These are phyloP conservation scores for Athalia circularis DNA, from an alignment of 2,888 invertebrate genomes.

Conservation along the genomic window DNA sequence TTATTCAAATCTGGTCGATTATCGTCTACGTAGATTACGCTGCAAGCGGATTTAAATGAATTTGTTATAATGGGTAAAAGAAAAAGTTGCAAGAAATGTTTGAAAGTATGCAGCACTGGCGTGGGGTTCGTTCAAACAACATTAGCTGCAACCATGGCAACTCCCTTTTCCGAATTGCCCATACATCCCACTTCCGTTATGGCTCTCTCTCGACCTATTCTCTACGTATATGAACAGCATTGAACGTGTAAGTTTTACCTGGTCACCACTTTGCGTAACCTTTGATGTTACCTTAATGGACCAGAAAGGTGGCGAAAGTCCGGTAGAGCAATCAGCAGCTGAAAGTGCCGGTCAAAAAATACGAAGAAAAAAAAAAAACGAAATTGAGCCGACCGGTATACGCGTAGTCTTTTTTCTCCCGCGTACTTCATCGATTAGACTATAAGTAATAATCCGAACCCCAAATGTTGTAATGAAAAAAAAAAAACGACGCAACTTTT, in stretches of 20 bases:
- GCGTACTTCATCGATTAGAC: too few species aligned
- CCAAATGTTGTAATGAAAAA: too few species aligned
- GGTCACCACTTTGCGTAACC: constrained; percentile 1
- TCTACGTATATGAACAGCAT: too few species aligned
- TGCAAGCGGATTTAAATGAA: too few species aligned
- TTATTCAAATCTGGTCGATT: not conserved
- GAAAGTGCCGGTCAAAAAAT: too few species aligned
- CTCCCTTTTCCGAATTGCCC: not conserved
- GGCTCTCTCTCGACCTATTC: not conserved
- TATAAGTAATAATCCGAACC: too few species aligned
- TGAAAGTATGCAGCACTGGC: not conserved
- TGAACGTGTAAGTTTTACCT: constrained; percentile 7
- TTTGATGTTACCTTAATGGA: constrained; percentile 24
- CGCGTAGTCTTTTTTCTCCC: not conserved
- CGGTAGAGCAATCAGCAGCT: constrained; percentile 9
- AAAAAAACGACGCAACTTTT: too few species aligned
- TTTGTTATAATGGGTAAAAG: not conserved
- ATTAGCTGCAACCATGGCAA: constrained; percentile 31
- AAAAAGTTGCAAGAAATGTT: constrained; percentile 2
- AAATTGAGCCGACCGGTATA: not conserved
- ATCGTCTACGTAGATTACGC: not conserved
- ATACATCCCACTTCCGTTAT: not conserved
- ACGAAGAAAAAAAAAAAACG: not conserved
- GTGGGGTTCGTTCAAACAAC: not conserved
- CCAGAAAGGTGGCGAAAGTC: constrained; percentile 1